Base-by-base conservation (phyloP, 1,140 invertebrate species). In the Amyelois transitella region DNA sequence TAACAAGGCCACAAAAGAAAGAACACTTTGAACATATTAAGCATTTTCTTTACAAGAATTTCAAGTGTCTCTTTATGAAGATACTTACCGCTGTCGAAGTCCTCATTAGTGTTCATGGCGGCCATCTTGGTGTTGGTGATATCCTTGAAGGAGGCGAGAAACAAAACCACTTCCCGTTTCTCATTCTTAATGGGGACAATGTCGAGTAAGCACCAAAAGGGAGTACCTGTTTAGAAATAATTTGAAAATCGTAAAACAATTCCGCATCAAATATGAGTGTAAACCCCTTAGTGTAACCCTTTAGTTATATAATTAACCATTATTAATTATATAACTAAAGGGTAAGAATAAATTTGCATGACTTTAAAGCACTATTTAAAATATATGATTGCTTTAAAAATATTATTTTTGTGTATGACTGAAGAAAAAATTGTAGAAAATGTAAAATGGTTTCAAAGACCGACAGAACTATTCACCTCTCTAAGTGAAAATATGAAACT, bases 181-280 rank as follows among this genome's bases (percentile, higher is more conserved):
- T 99, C 97, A 91, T 99, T 99, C 90, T 98, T 98, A 88, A 99
- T 99, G 72, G 97, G 97, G 38, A 99, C 97, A 81, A 99, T 98
- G 88, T 99, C 97, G 87, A 99, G 91, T 58, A 98, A 91, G 88
- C 97, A 99, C 94, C 96, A 97, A 86, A 99, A 99, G 24, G 95
- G 94, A 60, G 92, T 92, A 62, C 95, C 97, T 98, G 89, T 2
- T 18, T 21, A 17, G 91, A 91, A 80, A 72, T 57, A 60, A 72
- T 69, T 28, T 59, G 57, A 61, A 58, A 64, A 24, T 24, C 3
- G 22, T 3, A 5, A 24, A 24, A 5, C 24, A 63, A 69, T 64
- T 53, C 43, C 44, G 24, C 21, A 51, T 18, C 10, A n/a, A n/a
- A n/a, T n/a, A n/a, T n/a, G n/a, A n/a, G n/a, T n/a, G n/a, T n/a